These are phyloP conservation scores for Cryptus armator DNA, from an alignment of 2,888 invertebrate genomes.

Conservation along the genomic window DNA sequence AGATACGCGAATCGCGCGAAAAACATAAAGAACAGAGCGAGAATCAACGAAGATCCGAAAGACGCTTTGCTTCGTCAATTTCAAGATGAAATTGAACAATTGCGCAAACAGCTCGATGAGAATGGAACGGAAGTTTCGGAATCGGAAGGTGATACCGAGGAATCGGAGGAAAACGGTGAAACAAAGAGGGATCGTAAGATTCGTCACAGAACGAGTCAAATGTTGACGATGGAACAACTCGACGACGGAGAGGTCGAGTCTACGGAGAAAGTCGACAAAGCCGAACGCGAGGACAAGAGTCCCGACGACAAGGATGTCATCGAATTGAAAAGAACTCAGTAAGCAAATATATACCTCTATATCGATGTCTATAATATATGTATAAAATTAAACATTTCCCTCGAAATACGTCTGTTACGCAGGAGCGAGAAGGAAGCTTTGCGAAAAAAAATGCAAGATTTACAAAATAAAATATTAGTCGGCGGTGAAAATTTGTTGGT, in stretches of 20 bases:
- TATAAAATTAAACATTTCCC: too few relatives aligned
- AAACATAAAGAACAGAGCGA: conserved; percentile 98
- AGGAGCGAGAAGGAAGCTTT: conserved; percentile 93
- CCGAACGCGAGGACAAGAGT: conserved; percentile 87
- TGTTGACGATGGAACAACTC: conserved; percentile 86
- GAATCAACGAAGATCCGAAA: conserved; percentile 98
- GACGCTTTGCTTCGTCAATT: conserved; percentile 98
- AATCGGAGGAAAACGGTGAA: conserved; percentile 79
- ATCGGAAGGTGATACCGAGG: conserved; percentile 81
- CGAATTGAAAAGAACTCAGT: conserved; percentile 92
- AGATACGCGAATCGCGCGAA: conserved; percentile 99
- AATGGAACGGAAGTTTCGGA: conserved; percentile 84
- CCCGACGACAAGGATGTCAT: conserved; percentile 86
- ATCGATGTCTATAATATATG: background rate
- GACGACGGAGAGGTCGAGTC: conserved; percentile 86
- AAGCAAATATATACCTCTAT: conserved; percentile 73
- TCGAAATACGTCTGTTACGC: conserved; percentile 54
- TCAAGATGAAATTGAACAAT: conserved; percentile 97
- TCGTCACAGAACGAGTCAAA: conserved; percentile 83
- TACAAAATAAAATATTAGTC: conserved; percentile 98
- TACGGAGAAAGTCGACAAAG: conserved; percentile 85
- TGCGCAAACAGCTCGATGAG: conserved; percentile 94
- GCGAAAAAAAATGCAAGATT: conserved; percentile 93
- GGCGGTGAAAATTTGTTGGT: conserved; percentile 99
- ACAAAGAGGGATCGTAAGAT: conserved; percentile 81